A percentile compares a stretch with the other conserved stretches of the same genome.
phyloP scores from a whole-genome alignment of 2,888 invertebrate genomes.

The Drosophila pseudotakahashii region DNA sequence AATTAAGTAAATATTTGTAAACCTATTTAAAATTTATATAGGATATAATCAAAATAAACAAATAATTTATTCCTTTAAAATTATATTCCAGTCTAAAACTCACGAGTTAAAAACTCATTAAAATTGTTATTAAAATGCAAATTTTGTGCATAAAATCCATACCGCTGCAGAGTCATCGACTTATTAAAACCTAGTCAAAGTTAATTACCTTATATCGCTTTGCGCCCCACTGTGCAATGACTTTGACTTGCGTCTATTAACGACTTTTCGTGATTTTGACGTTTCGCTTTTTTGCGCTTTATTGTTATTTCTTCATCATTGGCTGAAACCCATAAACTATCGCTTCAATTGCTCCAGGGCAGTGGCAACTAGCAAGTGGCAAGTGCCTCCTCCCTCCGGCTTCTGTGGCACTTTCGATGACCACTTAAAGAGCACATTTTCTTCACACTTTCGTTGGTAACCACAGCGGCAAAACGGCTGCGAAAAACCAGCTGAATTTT shows the following conservation, averaged over 20 bases:
- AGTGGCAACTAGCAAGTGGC: slow-evolving; percentile 31
- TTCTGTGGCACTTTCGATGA: slow-evolving; percentile 59
- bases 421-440: slow-evolving; percentile 55
- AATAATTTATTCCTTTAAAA: no score
- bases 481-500: slow-evolving; percentile 34
- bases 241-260: slow-evolving; percentile 48
- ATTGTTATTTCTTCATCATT: slow-evolving; percentile 63
- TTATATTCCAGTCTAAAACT: no score
- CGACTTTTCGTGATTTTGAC: slow-evolving; percentile 39
- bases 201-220: slow-evolving; percentile 12
- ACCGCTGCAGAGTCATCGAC: not conserved
- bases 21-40: no score
- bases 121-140: no score
- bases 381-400: slow-evolving; percentile 22
- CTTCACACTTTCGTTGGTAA: slow-evolving; percentile 77
- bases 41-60: no score
- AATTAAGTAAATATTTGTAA: no score
- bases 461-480: slow-evolving; percentile 56
- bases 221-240: slow-evolving; percentile 29
- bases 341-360: slow-evolving; percentile 36
- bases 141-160: not conserved
- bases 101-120: no score
- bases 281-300: slow-evolving; percentile 65
- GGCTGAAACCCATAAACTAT: slow-evolving; percentile 33
- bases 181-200: not conserved